Evolutionary conservation across 1,140 invertebrate species (phyloP), one percentile per base, ranked within the genome.

Genomic region (Zaprionus taronus): DNA sequence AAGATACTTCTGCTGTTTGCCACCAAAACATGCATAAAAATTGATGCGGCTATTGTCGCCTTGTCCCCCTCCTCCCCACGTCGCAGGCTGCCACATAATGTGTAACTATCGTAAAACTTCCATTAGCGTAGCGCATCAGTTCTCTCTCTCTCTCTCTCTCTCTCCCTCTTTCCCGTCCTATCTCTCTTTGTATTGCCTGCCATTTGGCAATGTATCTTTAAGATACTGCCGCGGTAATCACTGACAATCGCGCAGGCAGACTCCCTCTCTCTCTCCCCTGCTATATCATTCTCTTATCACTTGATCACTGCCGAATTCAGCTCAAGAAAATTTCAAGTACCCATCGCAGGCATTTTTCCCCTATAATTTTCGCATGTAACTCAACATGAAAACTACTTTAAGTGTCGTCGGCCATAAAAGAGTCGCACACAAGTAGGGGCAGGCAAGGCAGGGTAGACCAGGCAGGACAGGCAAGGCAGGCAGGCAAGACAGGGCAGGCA

Each of bases 21-120:
- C 28, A 15, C 1, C 14, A 51, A 47, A 49, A 49, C 47, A 22
- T 62, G 81, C 78, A 89, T 90, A 84, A 89, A 84, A 89, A 79
- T 81, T 81, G 85, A 76, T 86, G 79, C 67, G 53, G 66, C 69
- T 20, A 66, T 67, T 78, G 64, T 64, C 55, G 44, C 49, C 20
- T 36, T 7, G 3, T 11, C 2, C 9, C 15, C 2, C 15, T 5
- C 36, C 4, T 38, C 4, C 14, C 4, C 14, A n/a, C n/a, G n/a
- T n/a, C n/a, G n/a, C n/a, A 44, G 62, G 47, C 47, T 22, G 4
- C 9, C 14, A 67, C 70, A 77, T 73, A 62, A 73, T 68, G 71
- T 56, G 64, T 58, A 81, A 87, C 85, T 87, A 84, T 89, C 85
- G 73, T 89, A 89, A 89, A 89, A 90, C 55, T 74, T 89, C 84